Percentiles rank a stretch among this genome's conserved stretches.
phyloP scores from a whole-genome alignment of 1,140 invertebrate genomes.

The Eriocheir sinensis region DNA sequence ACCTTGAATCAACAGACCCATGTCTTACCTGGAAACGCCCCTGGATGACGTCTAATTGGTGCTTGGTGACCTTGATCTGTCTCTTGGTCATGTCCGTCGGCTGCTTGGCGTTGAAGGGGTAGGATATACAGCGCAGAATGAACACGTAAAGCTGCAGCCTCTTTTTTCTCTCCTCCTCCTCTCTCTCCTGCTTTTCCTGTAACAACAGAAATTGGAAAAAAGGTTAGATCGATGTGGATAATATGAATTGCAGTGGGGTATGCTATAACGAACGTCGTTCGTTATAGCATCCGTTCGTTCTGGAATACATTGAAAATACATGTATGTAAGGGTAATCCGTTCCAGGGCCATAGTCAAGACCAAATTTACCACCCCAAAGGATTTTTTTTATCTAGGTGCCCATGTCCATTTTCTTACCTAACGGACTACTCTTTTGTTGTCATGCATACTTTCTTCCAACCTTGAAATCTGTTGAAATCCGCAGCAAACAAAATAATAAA shows the following conservation, averaged over 20 bases:
- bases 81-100: slow-evolving; percentile 97
- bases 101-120: slow-evolving; percentile 99
- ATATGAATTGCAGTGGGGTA: no score
- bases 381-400: no score
- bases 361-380: no score
- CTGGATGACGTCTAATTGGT: slow-evolving; percentile 95
- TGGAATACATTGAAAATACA: no score
- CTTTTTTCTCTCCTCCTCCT: slow-evolving; percentile 96
- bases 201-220: not conserved
- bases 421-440: not conserved
- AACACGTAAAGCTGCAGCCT: slow-evolving; percentile 99
- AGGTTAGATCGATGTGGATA: not conserved
- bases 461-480: not conserved
- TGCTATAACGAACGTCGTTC: no score
- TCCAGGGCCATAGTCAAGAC: no score
- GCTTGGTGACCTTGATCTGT: slow-evolving; percentile 96
- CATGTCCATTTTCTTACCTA: not conserved
- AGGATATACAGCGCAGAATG: slow-evolving; percentile 98
- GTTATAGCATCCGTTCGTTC: no score
- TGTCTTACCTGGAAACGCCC: slow-evolving; percentile 77
- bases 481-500: not conserved
- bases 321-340: no score
- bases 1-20: not conserved
- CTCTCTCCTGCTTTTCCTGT: slow-evolving; percentile 91
- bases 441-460: not conserved